Evolutionary conservation across 2,113 vertebrate genomes (phyloP).

Genomic region (Oncorhynchus masou): DNA sequence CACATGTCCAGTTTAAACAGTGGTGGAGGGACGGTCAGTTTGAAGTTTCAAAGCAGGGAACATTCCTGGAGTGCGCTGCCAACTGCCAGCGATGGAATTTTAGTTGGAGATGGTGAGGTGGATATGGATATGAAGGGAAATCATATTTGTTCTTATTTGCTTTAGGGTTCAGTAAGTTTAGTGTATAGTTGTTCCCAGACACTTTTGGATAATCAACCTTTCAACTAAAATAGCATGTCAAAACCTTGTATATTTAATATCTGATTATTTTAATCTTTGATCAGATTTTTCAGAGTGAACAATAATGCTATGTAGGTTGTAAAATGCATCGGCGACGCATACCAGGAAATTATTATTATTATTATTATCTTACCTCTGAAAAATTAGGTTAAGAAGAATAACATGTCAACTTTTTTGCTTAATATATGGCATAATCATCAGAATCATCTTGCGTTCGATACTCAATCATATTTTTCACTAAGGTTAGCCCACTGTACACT

Average conservation of each 20-base stretch:
- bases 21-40: slow-evolving; percentile 67
- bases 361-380: background rate
- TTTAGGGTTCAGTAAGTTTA: slow-evolving; percentile 32
- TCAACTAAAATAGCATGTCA: slow-evolving; percentile 13
- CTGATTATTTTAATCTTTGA: background rate
- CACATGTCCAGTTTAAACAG: slow-evolving; percentile 68
- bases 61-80: slow-evolving; percentile 73
- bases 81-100: slow-evolving; percentile 73
- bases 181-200: slow-evolving; percentile 15
- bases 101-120: slow-evolving; percentile 54
- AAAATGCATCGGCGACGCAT: background rate
- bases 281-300: too few relatives aligned
- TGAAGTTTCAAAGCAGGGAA: slow-evolving; percentile 71
- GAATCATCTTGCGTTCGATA: background rate
- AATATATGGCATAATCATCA: background rate
- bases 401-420: background rate
- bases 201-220: slow-evolving; percentile 28
- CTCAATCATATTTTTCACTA: background rate
- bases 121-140: slow-evolving; percentile 48
- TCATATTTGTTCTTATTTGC: slow-evolving; percentile 38
- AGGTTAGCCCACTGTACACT: too few relatives aligned
- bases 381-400: background rate
- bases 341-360: background rate
- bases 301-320: background rate
- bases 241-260: slow-evolving; percentile 13